Evolutionary conservation across 2,113 vertebrate genomes (phyloP), one percentile per base, ranked within the genome.

Genomic region (human): DNA sequence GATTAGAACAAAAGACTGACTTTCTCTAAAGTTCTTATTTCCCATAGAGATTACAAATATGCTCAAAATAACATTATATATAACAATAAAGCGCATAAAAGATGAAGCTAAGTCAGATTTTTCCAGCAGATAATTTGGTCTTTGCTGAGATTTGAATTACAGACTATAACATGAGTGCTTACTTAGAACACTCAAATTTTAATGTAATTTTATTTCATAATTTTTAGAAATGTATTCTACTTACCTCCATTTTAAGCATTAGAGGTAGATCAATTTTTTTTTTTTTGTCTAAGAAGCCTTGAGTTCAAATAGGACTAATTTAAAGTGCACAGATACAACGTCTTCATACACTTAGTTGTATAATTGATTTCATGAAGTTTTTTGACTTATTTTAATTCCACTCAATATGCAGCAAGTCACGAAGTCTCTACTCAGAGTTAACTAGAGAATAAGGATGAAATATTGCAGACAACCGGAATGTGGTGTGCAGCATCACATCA

Each of bases 241-340:
- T 97, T 89, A 97, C 96, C 82, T 55, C 32, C 55, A 92, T 68
- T 27, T 79, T 57, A 52, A 88, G 48, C 52, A 48, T 12, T 88
- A 59, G 45, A 8, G 13, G 50, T 20, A 40, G 55, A 52, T 48
- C 23, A 38, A 5, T 83, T 59, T 25, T 25, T 59, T 72, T 81
- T 35, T 80, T 61, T 57, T 27, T 75, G 76, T 91, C 35, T 70
- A 16, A 30, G 57, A 35, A 72, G 35, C 12, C 75, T 90, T 59
- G 52, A 82, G 43, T 87, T 50, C 14, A 18, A 89, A n/a, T 7
- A 83, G 76, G n/a, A 64, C 14, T 80, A 70, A 84, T 52, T 70
- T 68, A 61, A 89, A 81, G 14, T 30, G 8, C 70, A 16, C 72
- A 40, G 48, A 30, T 17, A 68, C 18, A n/a, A 6, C 4, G 0